Evolutionary conservation across 2,888 invertebrate species (phyloP).

Genomic region (Chrysodeixis includens): DNA sequence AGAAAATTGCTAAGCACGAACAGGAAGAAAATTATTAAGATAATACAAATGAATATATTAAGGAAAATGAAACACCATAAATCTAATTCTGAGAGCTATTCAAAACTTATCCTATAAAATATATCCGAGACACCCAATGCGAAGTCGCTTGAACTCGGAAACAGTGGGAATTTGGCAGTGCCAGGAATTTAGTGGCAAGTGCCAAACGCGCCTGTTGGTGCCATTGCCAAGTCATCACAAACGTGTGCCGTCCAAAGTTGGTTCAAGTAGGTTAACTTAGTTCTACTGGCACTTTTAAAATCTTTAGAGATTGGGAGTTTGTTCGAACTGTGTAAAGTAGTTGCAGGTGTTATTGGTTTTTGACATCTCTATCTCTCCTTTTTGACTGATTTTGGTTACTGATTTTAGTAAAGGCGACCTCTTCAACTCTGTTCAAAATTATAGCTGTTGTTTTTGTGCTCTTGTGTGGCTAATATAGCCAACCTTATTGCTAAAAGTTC

Average conservation of each 20-base stretch:
- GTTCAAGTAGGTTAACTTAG: conserved; percentile 31
- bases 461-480: too few species aligned
- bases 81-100: conserved; percentile 44
- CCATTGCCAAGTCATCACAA: conserved; percentile 67
- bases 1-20: neutral
- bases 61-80: conserved; percentile 47
- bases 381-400: too few species aligned
- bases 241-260: conserved; percentile 51
- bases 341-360: neutral
- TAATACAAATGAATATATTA: conserved; percentile 32
- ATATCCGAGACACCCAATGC: conserved; percentile 55
- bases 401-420: too few species aligned
- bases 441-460: too few species aligned
- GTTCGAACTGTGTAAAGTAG: neutral
- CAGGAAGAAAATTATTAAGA: conserved; percentile 21
- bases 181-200: conserved; percentile 45
- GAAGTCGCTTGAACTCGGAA: conserved; percentile 54
- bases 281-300: conserved; percentile 14
- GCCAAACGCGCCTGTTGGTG: conserved; percentile 58
- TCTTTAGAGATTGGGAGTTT: conserved; percentile 8
- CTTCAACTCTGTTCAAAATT: too few species aligned
- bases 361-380: neutral
- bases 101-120: conserved; percentile 66
- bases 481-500: too few species aligned
- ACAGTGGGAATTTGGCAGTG: conserved; percentile 67